Percentiles rank a stretch among this genome's conserved stretches.
Evolutionary conservation across 1,140 invertebrate genomes (phyloP).

Genomic region (Mizuhopecten yessoensis): DNA sequence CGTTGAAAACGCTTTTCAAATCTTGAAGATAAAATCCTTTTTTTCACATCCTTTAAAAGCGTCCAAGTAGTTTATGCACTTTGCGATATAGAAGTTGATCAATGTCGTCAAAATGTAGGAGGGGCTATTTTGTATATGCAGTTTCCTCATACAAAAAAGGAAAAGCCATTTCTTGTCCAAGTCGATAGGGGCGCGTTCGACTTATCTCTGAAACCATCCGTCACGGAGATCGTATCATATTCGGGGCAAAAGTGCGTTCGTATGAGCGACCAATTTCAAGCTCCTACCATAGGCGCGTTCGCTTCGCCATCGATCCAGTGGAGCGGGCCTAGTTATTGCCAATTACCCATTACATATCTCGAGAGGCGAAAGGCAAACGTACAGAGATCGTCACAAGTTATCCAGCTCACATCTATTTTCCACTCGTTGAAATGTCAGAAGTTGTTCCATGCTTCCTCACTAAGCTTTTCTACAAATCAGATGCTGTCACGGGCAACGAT

Average conservation of each 20-base stretch:
- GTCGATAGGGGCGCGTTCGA: constrained; percentile 36
- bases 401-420: background rate
- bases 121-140: background rate
- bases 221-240: constrained; percentile 31
- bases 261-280: constrained; percentile 16
- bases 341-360: constrained; percentile 39
- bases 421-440: constrained; percentile 24
- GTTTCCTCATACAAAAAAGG: constrained; percentile 4
- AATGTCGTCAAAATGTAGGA: background rate
- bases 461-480: background rate
- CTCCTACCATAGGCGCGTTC: background rate
- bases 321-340: constrained; percentile 36
- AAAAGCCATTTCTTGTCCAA: constrained; percentile 34
- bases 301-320: constrained; percentile 3
- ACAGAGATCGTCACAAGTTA: constrained; percentile 16
- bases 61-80: background rate
- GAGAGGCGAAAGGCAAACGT: constrained; percentile 2
- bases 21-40: background rate
- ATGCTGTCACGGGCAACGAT: background rate
- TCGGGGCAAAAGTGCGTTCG: constrained; percentile 35
- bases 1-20: background rate
- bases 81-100: background rate
- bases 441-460: background rate
- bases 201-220: constrained; percentile 18
- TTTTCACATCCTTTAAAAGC: background rate